Percentiles rank a stretch among this genome's conserved stretches.
Evolutionary conservation across 53 echinoderm and acorn worm genomes (phyloP).

Genomic region (Holothuria leucospilota): DNA sequence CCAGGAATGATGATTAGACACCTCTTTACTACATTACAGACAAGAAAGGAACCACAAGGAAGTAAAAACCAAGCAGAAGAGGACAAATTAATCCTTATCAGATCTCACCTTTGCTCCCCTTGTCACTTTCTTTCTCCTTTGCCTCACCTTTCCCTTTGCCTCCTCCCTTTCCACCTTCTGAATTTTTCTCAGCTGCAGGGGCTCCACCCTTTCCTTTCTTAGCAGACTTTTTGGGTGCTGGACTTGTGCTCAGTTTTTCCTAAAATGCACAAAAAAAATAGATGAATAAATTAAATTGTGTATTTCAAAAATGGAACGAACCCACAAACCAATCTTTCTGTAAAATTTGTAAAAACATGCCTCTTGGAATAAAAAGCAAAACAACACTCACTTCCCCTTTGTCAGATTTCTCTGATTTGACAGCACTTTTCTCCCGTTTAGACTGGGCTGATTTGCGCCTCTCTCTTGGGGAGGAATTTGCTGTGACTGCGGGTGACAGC

Average conservation of each 20-base stretch:
- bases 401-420: conserved; percentile 51
- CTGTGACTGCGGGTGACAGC: conserved; percentile 17
- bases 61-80: background rate
- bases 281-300: background rate
- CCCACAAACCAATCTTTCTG: too few species aligned
- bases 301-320: too few species aligned
- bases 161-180: conserved; percentile 65
- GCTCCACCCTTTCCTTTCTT: conserved; percentile 66
- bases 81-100: background rate
- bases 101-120: conserved; percentile 57
- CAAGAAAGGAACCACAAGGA: background rate
- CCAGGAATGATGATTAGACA: too few species aligned
- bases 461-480: conserved; percentile 66
- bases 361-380: too few species aligned
- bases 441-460: conserved; percentile 58
- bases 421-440: conserved; percentile 60
- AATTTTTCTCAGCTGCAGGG: conserved; percentile 50
- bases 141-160: conserved; percentile 16
- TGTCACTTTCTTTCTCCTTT: conserved; percentile 18
- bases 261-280: background rate
- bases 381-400: conserved; percentile 52
- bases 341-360: too few species aligned
- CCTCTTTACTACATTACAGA: too few species aligned
- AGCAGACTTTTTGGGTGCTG: conserved; percentile 90
- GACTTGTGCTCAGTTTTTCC: conserved; percentile 61